These are phyloP conservation scores for Neodontobutis hainanensis DNA, from an alignment of 2,113 vertebrate genomes.

Conservation along the genomic window DNA sequence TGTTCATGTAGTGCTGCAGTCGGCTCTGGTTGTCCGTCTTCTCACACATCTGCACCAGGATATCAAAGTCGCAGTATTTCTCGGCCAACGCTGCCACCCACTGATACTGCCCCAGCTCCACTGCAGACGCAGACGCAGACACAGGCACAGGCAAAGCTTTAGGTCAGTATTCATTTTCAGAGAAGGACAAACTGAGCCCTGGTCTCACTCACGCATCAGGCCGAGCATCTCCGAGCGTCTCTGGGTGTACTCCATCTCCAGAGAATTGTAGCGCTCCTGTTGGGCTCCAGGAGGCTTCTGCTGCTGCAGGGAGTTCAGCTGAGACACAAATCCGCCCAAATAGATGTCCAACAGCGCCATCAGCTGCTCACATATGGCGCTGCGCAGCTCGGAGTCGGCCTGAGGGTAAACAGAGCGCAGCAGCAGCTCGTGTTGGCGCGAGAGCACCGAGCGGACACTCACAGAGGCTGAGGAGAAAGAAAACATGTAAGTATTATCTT, in stretches of 20 bases:
- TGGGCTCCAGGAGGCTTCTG: constrained; percentile 63
- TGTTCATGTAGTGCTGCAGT: constrained; percentile 93
- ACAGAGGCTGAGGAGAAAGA: constrained; percentile 79
- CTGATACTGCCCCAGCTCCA: constrained; percentile 90
- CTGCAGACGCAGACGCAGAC: constrained; percentile 66
- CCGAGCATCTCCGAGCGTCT: constrained; percentile 86
- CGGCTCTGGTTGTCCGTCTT: constrained; percentile 92
- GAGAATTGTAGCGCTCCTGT: constrained; percentile 84
- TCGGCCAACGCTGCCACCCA: constrained; percentile 92
- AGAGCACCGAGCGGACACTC: constrained; percentile 80
- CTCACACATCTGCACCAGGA: constrained; percentile 96
- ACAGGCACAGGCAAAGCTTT: not conserved
- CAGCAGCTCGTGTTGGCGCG: constrained; percentile 85
- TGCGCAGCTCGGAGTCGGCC: constrained; percentile 86
- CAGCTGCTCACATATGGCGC: constrained; percentile 87
- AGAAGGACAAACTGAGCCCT: too few species aligned
- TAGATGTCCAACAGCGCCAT: constrained; percentile 88
- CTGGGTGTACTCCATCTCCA: constrained; percentile 92
- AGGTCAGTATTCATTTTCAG: not conserved
- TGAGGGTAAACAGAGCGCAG: constrained; percentile 89
- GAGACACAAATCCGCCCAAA: constrained; percentile 87
- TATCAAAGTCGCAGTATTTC: constrained; percentile 97
- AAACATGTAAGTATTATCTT: not conserved
- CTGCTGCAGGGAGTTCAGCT: constrained; percentile 87
- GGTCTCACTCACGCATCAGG: constrained; percentile 84